Conservation (phyloP, 2,113 vertebrate species). For the Podarcis cretensis region DNA sequence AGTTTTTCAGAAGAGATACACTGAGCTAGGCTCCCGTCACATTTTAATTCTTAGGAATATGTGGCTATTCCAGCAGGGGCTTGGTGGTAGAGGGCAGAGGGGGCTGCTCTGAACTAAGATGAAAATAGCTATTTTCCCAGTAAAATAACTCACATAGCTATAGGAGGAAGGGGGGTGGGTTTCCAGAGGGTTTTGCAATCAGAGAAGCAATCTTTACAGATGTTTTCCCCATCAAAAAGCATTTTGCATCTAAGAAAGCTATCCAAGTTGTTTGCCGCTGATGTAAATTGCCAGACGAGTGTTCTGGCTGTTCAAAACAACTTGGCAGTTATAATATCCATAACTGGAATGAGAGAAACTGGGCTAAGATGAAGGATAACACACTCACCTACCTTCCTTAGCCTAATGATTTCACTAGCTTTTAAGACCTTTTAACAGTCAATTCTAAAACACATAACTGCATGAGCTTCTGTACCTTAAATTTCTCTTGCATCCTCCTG, state of each 20-base stretch:
- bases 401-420: background rate
- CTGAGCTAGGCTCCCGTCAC: too few species aligned
- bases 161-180: background rate
- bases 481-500: background rate
- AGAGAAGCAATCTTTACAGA: slow-evolving; percentile 37
- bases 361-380: slow-evolving; percentile 25
- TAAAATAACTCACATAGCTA: slow-evolving; percentile 15
- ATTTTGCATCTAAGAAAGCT: slow-evolving; percentile 41
- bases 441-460: background rate
- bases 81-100: background rate
- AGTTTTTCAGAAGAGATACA: too few species aligned
- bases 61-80: accelerated
- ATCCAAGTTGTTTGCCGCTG: slow-evolving; percentile 24
- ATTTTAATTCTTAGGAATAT: background rate
- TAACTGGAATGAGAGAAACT: background rate
- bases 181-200: background rate
- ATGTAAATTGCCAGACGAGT: slow-evolving; percentile 37
- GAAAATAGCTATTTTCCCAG: background rate
- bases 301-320: slow-evolving; percentile 5
- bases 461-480: background rate
- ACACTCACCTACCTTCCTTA: background rate
- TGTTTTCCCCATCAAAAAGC: slow-evolving; percentile 25
- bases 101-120: background rate
- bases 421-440: background rate
- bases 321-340: slow-evolving; percentile 5